These are phyloP conservation scores for Acanthosepion pharaonis DNA, from an alignment of 2,888 invertebrate species.

Conservation along the genomic window DNA sequence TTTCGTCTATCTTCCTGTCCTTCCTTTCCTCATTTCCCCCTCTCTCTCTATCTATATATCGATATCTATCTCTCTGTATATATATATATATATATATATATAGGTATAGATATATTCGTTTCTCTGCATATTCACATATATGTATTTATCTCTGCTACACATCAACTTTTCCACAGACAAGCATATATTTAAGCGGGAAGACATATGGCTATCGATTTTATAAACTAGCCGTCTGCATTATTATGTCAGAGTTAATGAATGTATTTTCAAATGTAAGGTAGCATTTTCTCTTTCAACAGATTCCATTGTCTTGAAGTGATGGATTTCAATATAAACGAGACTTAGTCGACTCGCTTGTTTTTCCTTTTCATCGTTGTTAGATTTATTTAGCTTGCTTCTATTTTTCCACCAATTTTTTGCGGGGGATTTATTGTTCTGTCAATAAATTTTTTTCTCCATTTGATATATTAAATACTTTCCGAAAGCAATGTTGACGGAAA, in stretches of 20 bases:
- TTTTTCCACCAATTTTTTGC: not conserved
- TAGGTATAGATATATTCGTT: not conserved
- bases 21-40: too few species aligned
- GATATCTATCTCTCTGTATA: not conserved
- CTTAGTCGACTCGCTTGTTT: not conserved
- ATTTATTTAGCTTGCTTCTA: not conserved
- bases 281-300: not conserved
- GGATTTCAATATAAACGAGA: not conserved
- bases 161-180: not conserved
- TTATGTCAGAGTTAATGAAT: not conserved
- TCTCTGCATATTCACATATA: not conserved
- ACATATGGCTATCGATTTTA: not conserved
- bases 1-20: too few species aligned
- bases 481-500: too few species aligned
- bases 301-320: not conserved
- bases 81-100: not conserved
- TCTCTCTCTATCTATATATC: too few species aligned
- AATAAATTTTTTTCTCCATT: too few species aligned
- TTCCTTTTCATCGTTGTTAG: not conserved
- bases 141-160: not conserved
- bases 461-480: too few species aligned
- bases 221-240: not conserved
- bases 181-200: not conserved
- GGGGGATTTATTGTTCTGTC: too few species aligned
- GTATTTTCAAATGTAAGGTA: constrained; percentile 2